A percentile compares a stretch with the other conserved stretches of the same genome.
phyloP scores from a whole-genome alignment of 2,888 invertebrate species.

The Parthenolecanium corni region DNA sequence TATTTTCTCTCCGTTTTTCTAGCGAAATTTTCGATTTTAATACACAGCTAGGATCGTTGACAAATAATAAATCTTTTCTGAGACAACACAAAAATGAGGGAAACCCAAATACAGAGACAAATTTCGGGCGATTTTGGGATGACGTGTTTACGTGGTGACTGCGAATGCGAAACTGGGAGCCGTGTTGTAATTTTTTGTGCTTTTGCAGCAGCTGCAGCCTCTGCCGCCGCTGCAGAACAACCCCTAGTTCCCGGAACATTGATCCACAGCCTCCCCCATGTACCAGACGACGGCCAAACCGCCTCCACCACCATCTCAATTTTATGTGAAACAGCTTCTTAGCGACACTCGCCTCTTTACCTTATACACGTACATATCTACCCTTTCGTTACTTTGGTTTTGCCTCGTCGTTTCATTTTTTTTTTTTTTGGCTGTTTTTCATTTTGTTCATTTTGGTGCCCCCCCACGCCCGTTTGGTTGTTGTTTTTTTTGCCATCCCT shows the following conservation, averaged over 20 bases:
- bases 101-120: too few relatives aligned
- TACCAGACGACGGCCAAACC: conserved; percentile 16
- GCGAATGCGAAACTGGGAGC: conserved; percentile 19
- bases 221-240: conserved; percentile 15
- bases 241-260: conserved; percentile 26
- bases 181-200: too few relatives aligned
- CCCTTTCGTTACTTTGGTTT: background rate
- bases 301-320: conserved; percentile 1
- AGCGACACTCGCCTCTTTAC: conserved; percentile 20
- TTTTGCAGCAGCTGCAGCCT: background rate
- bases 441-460: background rate
- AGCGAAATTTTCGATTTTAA: too few relatives aligned
- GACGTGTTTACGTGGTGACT: conserved; percentile 10
- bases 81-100: too few relatives aligned
- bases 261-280: conserved; percentile 17
- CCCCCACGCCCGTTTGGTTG: background rate
- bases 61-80: too few relatives aligned
- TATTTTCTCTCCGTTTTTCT: too few relatives aligned
- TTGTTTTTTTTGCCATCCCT: too few relatives aligned
- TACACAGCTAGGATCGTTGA: too few relatives aligned
- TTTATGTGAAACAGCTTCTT: conserved; percentile 27
- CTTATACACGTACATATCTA: too few relatives aligned
- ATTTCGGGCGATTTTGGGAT: background rate
- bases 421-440: background rate
- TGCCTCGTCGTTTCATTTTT: background rate